Conservation (phyloP, 2,797 vertebrate genomes). For the Remorina albescens region DNA sequence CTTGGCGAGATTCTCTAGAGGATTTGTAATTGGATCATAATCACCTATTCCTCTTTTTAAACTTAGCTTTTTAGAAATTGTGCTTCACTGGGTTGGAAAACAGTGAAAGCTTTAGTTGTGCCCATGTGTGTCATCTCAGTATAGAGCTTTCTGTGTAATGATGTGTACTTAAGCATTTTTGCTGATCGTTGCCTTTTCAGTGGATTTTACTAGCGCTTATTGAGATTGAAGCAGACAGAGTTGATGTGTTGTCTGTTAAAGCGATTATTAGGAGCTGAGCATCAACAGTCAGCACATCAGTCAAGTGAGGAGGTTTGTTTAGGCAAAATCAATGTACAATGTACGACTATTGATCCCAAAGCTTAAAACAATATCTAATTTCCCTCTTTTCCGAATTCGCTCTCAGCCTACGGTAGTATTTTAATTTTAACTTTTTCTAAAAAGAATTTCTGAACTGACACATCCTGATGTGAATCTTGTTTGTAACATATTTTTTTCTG, state of each 20-base stretch:
- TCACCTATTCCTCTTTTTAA: conserved; percentile 18
- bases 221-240: conserved; percentile 4
- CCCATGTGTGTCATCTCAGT: conserved; percentile 14
- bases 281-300: conserved; percentile 28
- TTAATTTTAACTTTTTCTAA: neutral
- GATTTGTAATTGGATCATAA: conserved; percentile 52
- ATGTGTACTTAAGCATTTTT: conserved; percentile 23
- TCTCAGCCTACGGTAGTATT: neutral
- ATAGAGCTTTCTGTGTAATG: conserved; percentile 11
- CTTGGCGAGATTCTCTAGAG: conserved; percentile 7
- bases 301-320: conserved; percentile 9
- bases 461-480: neutral
- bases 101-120: neutral
- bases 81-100: neutral
- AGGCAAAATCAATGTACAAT: conserved; percentile 1
- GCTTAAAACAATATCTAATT: neutral
- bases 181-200: conserved; percentile 31
- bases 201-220: conserved; percentile 23
- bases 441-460: neutral
- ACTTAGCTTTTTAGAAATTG: conserved; percentile 10
- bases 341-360: conserved; percentile 1
- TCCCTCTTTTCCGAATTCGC: neutral
- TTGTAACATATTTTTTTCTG: conserved; percentile 10
- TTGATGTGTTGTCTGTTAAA: conserved; percentile 10
- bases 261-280: conserved; percentile 10